Base-by-base conservation (phyloP, 2,888 invertebrate genomes). In the Gortyna flavago region DNA sequence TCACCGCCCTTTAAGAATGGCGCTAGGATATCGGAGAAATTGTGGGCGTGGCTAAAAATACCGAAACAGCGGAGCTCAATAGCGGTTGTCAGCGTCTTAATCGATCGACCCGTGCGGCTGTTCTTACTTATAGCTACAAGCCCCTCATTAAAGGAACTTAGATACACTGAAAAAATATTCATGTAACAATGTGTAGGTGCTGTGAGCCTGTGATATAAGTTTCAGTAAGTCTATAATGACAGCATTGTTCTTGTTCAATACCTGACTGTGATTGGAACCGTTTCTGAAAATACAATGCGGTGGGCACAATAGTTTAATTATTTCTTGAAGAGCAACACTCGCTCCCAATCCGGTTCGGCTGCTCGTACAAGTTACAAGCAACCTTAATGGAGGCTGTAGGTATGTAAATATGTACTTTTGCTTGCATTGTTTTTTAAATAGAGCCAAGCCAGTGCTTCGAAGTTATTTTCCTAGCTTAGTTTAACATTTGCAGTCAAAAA, bases 231-330 rank as follows among this genome's bases (percentile, higher is more conserved):
- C 70, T 29, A 77, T 72, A 87, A 84, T 80, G 74, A 76, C 66
- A 77, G 77, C 85, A 86, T 86, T 87, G 81, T 85, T 81, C 85
- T 75, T 72, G 69, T 68, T 77, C 87, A 80, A 74, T 87, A 86
- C 80, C 72, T 79, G 80, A 75, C 79, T 67, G 67, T 77, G 85
- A 84, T 84, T 80, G 66, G 73, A 79, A 59, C 75, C 72, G 77
- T 71, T 83, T 67, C 75, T 85, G 72, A 72, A 78, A 77, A 68
- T 68, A 85, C 86, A 84, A 84, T 76, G 84, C 79, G 48, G 18
- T 65, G 69, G 35, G 11, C 75, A 85, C 85, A 87, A 86, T 80
- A 81, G 35, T 75, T 86, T 79, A 75, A 87, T 87, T 86, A 87
- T 87, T 80, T 79, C 70, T 79, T 35, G 72, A 79, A 85, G 75